Percentiles rank a stretch among this genome's conserved stretches.
Evolutionary conservation across 2,888 invertebrate genomes (phyloP).

Genomic region (Dione juno): DNA sequence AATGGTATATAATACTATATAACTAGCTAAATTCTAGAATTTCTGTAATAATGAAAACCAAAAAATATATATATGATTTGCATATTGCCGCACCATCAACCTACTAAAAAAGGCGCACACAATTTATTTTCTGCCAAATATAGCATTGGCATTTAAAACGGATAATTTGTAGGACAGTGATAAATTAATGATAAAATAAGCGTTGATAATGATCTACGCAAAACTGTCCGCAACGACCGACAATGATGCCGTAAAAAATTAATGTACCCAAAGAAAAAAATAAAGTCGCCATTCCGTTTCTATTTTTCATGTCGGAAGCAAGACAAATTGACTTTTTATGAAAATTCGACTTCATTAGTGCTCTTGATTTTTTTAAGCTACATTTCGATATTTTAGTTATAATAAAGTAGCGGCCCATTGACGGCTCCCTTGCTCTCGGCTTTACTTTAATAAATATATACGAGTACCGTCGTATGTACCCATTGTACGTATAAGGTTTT

Average conservation of each 20-base stretch:
- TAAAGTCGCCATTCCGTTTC: constrained; percentile 28
- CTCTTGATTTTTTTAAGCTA: neutral
- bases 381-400: neutral
- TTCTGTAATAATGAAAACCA: no score
- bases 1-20: no score
- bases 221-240: constrained; percentile 57
- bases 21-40: no score
- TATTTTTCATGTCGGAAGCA: constrained; percentile 31
- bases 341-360: constrained; percentile 27
- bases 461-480: no score
- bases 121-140: constrained; percentile 42
- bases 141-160: constrained; percentile 48
- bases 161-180: constrained; percentile 75
- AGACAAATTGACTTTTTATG: constrained; percentile 38
- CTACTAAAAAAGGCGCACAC: neutral
- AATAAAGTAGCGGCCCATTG: no score
- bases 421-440: no score
- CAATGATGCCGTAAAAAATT: constrained; percentile 64
- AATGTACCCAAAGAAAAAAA: constrained; percentile 44
- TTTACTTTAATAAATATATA: no score
- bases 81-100: neutral
- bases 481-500: no score
- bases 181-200: constrained; percentile 79
- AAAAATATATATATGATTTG: no score
- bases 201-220: constrained; percentile 71